phyloP scores from a whole-genome alignment of 2,797 vertebrate species.

The Enteromius mattozi region DNA sequence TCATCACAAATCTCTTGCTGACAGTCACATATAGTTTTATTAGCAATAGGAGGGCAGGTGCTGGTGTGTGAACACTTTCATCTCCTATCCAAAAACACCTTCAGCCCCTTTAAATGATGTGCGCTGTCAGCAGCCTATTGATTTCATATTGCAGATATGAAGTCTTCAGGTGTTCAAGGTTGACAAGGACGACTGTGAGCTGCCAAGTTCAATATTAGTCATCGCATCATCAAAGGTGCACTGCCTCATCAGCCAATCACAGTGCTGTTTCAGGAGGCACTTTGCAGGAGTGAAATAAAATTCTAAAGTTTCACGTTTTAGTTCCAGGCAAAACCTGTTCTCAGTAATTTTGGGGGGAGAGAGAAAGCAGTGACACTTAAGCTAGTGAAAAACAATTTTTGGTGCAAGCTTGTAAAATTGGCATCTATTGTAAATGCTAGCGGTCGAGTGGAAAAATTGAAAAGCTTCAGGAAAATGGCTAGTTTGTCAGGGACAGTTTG shows the following conservation, averaged over 20 bases:
- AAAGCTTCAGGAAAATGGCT: not conserved
- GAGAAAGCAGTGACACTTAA: not conserved
- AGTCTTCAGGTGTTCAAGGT: constrained; percentile 67
- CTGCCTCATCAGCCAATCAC: constrained; percentile 44
- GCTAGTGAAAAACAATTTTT: not conserved
- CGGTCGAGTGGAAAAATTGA: not conserved
- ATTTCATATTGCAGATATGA: constrained; percentile 72
- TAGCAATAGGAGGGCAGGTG: constrained; percentile 24
- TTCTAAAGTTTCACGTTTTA: not conserved
- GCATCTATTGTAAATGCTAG: not conserved
- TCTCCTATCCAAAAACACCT: constrained; percentile 39
- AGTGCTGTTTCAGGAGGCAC: not conserved
- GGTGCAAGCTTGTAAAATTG: not conserved
- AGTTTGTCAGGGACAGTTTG: not conserved
- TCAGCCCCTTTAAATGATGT: constrained; percentile 60
- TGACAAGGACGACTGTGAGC: constrained; percentile 68
- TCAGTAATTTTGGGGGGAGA: not conserved
- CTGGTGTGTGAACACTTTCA: constrained; percentile 40
- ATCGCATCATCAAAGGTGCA: constrained; percentile 5
- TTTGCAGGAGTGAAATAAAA: constrained; percentile 17
- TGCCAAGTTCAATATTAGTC: constrained; percentile 59
- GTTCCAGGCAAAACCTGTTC: not conserved
- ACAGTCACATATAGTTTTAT: constrained; percentile 44
- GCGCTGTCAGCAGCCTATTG: constrained; percentile 66
- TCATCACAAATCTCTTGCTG: constrained; percentile 40